A percentile compares a stretch with the other conserved stretches of the same genome.
Conservation (phyloP, 1,140 invertebrate genomes). For the Antheraea pernyi region DNA sequence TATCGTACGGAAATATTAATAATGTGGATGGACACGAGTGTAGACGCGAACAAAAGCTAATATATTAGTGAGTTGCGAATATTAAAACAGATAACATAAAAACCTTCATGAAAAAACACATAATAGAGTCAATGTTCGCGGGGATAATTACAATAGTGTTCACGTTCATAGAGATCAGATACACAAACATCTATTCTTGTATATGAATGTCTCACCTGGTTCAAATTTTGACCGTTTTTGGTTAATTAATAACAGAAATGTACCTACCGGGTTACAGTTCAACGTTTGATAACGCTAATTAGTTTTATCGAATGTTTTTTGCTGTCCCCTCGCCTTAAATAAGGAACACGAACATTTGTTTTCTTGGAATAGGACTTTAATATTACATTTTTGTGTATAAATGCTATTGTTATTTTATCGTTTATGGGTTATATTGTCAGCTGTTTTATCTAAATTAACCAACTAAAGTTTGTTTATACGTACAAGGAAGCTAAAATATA, state of each 20-base stretch:
- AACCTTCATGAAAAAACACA: too few species aligned
- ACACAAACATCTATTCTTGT: too few species aligned
- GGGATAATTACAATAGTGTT: too few species aligned
- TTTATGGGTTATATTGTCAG: background rate
- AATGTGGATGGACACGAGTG: too few species aligned
- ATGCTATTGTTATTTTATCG: background rate
- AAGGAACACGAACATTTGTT: background rate
- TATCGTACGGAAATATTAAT: too few species aligned
- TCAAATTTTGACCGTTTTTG: background rate
- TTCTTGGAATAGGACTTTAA: background rate
- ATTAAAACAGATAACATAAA: too few species aligned
- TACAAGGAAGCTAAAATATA: background rate
- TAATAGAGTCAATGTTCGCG: too few species aligned
- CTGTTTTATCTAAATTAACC: background rate
- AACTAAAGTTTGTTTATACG: background rate
- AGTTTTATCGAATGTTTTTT: background rate
- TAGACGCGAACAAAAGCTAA: too few species aligned
- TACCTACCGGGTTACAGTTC: background rate
- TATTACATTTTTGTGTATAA: background rate
- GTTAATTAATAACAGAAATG: constrained; percentile 1
- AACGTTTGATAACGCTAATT: background rate
- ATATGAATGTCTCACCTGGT: background rate
- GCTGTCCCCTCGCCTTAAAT: background rate
- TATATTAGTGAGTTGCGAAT: too few species aligned
- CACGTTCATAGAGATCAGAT: too few species aligned